phyloP scores from a whole-genome alignment of 1,140 invertebrate genomes.

The Drosophila azteca region DNA sequence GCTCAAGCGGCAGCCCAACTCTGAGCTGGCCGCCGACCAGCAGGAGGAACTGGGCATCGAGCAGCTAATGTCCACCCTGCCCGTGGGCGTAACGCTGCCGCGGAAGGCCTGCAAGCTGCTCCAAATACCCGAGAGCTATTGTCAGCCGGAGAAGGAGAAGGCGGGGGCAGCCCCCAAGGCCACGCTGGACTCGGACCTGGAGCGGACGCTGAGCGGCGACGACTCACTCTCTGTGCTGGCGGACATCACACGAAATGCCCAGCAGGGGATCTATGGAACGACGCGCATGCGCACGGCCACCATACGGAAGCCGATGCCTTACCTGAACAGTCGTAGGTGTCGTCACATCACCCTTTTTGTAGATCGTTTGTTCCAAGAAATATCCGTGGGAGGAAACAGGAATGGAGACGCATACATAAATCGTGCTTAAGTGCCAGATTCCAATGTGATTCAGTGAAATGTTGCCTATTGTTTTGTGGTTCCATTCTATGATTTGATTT shows the following conservation, averaged over 20 bases:
- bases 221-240: slow-evolving; percentile 41
- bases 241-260: slow-evolving; percentile 56
- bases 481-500: slow-evolving; percentile 6
- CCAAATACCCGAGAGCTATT: slow-evolving; percentile 74
- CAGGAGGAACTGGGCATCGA: slow-evolving; percentile 60
- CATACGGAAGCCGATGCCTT: slow-evolving; percentile 78
- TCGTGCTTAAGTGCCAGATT: too few species aligned
- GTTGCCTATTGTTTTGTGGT: not conserved
- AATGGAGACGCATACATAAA: too few species aligned
- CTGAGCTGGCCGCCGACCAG: slow-evolving; percentile 16
- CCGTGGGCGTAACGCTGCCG: slow-evolving; percentile 60
- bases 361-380: not conserved
- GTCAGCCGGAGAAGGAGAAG: slow-evolving; percentile 17
- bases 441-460: not conserved
- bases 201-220: slow-evolving; percentile 36
- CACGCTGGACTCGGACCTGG: slow-evolving; percentile 57
- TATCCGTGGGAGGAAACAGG: too few species aligned
- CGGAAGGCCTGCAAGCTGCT: slow-evolving; percentile 76
- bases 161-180: slow-evolving; percentile 38
- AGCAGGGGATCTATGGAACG: slow-evolving; percentile 73
- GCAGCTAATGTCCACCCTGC: slow-evolving; percentile 68
- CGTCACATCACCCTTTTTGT: not conserved
- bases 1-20: slow-evolving; percentile 31
- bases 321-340: slow-evolving; percentile 81
- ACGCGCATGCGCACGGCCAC: slow-evolving; percentile 79